Evolutionary conservation across 2,113 vertebrate genomes (phyloP), one percentile per base, ranked within the genome.

Genomic region (Zosterops lateralis): DNA sequence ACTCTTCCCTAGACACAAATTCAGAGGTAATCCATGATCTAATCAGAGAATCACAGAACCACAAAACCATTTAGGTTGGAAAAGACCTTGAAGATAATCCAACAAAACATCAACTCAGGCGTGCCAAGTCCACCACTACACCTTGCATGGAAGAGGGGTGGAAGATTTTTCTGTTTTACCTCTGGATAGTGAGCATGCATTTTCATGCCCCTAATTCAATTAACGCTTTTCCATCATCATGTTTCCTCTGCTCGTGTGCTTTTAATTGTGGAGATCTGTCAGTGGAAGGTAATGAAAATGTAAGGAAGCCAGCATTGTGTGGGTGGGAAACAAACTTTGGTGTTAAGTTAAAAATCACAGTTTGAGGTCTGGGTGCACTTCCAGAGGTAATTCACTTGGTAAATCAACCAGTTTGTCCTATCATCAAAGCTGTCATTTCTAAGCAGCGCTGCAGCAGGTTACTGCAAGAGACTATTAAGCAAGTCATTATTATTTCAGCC

Each of bases 401-500:
- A 94, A 93, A 92, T 97, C 91, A 94, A 82, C 47, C 87, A 73
- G 82, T 93, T 94, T 92, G 84, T 87, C 68, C 75, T 95, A 67
- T 94, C 90, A 93, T 95, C 96, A 94, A 94, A 93, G 79, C 90
- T 96, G 90, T 96, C 94, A 96, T 95, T 80, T 89, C 84, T 53
- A 77, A 91, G 67, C 47, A 85, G 56, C 34, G 67, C 82, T 90
- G 89, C 78, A 91, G 58, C 75, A 83, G 87, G 82, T 83, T 90
- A 57, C 94, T 95, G 96, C 78, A 93, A 95, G 89, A 92, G 51
- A 73, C 87, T 77, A 91, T 96, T 95, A 95, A 90, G 90, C 44
- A 92, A 95, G 81, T 53, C 71, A 74, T 95, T 92, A 96, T 95
- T 96, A 96, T 96, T 97, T 92, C 95, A 96, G 85, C 82, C 58